Conservation (phyloP, 2,113 vertebrate genomes). For the Corythaixoides concolor region DNA sequence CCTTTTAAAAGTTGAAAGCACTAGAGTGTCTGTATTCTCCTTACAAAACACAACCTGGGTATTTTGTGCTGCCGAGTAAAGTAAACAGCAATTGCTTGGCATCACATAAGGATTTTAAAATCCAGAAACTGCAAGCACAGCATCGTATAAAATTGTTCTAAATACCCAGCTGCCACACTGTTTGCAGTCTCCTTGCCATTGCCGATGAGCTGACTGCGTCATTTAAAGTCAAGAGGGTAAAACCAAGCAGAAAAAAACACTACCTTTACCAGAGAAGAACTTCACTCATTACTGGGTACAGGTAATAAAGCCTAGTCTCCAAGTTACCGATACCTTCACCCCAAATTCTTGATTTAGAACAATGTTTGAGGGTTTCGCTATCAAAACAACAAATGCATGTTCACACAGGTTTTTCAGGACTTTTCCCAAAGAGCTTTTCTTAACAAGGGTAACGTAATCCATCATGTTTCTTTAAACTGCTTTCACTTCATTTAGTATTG, state of each 20-base stretch:
- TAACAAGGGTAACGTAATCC: neutral
- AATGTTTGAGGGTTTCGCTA: neutral
- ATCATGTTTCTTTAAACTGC: accelerated
- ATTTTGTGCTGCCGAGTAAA: neutral
- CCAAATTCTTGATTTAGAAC: neutral
- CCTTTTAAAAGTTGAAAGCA: neutral
- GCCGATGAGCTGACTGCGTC: neutral
- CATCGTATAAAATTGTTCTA: neutral
- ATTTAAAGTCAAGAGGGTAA: neutral
- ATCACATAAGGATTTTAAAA: neutral
- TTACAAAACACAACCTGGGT: neutral
- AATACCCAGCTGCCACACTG: neutral
- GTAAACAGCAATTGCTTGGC: neutral
- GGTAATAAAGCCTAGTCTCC: neutral
- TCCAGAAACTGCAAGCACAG: neutral
- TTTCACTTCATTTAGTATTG: neutral
- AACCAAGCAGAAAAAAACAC: neutral
- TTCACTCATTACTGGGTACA: neutral
- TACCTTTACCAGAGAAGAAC: neutral
- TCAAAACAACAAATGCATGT: neutral
- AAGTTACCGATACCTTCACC: neutral
- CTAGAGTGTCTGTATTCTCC: neutral
- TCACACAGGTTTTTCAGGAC: neutral
- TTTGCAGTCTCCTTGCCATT: neutral
- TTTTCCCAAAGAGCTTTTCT: neutral